These are phyloP conservation scores for Hedychridium roseum DNA, from an alignment of 2,888 invertebrate species.

Conservation along the genomic window DNA sequence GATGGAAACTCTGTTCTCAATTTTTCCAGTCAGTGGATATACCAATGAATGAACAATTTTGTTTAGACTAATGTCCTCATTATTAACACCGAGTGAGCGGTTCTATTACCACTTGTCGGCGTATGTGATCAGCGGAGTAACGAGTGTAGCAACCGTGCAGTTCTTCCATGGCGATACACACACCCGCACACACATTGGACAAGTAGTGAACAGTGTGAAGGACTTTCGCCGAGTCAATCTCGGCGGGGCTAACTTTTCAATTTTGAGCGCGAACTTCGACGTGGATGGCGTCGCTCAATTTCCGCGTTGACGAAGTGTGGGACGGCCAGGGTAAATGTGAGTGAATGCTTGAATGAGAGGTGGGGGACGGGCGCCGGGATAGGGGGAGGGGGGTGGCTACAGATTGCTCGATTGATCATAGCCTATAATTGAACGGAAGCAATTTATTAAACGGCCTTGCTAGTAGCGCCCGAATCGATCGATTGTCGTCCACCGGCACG, in stretches of 20 bases:
- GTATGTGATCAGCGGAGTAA: not conserved
- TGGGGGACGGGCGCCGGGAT: too few species aligned
- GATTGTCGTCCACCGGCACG: constrained; percentile 17
- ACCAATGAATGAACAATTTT: not conserved
- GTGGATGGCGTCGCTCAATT: constrained; percentile 33
- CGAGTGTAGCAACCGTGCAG: not conserved
- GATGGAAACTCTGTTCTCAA: not conserved
- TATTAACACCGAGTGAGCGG: not conserved
- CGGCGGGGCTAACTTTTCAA: constrained; percentile 47
- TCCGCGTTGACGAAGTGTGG: constrained; percentile 41
- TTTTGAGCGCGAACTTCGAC: constrained; percentile 37
- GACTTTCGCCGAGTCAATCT: constrained; percentile 42
- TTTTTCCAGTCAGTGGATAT: not conserved
- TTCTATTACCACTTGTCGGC: too few species aligned
- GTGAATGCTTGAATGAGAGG: too few species aligned
- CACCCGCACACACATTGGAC: constrained; percentile 7
- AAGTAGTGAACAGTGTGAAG: constrained; percentile 1
- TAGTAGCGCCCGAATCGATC: constrained; percentile 24
- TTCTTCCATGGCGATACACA: too few species aligned
- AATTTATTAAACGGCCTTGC: constrained; percentile 42
- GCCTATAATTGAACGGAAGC: constrained; percentile 44
- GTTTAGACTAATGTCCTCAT: not conserved
- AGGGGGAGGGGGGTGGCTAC: constrained; percentile 32
- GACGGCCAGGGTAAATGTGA: too few species aligned
- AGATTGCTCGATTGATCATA: constrained; percentile 41